Conservation (phyloP, 2,888 invertebrate genomes). For the Drosophila sordidula region DNA sequence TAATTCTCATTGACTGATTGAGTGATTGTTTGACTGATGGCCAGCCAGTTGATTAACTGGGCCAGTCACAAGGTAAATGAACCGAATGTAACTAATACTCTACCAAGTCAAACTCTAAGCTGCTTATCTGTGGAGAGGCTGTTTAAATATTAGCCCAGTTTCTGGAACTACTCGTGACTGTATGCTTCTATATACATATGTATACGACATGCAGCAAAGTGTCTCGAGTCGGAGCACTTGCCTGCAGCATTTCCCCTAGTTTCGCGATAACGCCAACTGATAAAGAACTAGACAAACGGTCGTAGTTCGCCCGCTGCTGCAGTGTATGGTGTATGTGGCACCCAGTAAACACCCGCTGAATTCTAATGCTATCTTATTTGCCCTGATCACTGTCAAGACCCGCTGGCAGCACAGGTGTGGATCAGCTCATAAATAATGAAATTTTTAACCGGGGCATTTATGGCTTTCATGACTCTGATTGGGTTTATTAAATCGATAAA, state of each 20-base stretch:
- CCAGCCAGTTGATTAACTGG: slow-evolving; percentile 21
- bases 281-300: slow-evolving; percentile 51
- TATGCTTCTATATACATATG: neutral
- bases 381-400: slow-evolving; percentile 36
- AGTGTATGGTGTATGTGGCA: slow-evolving; percentile 6
- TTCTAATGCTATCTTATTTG: slow-evolving; percentile 58
- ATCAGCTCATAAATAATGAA: slow-evolving; percentile 42
- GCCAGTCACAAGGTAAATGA: slow-evolving; percentile 2
- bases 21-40: slow-evolving; percentile 51
- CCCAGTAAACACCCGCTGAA: neutral
- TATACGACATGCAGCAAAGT: slow-evolving; percentile 56
- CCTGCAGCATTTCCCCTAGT: slow-evolving; percentile 48
- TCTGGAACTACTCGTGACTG: slow-evolving; percentile 22
- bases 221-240: slow-evolving; percentile 23
- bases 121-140: slow-evolving; percentile 21
- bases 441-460: neutral
- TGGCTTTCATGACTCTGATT: neutral
- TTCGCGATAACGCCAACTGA: slow-evolving; percentile 29
- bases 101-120: neutral
- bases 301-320: slow-evolving; percentile 34
- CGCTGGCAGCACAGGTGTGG: slow-evolving; percentile 33
- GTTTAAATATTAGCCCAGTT: slow-evolving; percentile 19
- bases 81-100: slow-evolving; percentile 20
- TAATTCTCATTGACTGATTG: slow-evolving; percentile 39
- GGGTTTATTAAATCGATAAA: slow-evolving; percentile 68